Evolutionary conservation across 2,888 invertebrate genomes (phyloP), one percentile per base, ranked within the genome.

Genomic region (Yponomeuta evonymella): DNA sequence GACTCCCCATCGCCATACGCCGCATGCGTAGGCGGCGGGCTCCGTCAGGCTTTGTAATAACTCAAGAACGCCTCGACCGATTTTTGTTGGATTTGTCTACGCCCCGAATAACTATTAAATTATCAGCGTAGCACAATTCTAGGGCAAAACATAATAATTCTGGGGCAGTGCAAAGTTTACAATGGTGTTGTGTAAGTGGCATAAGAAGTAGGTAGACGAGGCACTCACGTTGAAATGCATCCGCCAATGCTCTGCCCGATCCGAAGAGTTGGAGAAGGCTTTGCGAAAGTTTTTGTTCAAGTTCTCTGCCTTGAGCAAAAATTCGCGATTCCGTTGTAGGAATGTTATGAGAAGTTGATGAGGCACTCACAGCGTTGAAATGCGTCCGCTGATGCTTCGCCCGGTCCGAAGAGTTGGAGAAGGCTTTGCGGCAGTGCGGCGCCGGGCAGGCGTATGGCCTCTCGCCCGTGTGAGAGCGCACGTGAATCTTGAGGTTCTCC

Each of bases 311-410:
- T 36, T 36, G 36, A 5, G 5, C 36, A 36, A 36, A 36, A 36
- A 36, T 36, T 2, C 36, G 5, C 36, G 2, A 36, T 36, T 36
- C 5, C 2, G 12, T 12, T 51, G 8, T 2, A 2, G 4, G 51
- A 51, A 51, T 2, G 51, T 10, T 9, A 9, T 0, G 1, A 12
- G 15, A 15, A 12, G 12, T 6, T 8, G 15, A 58, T 15, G 15
- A 15, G 15, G 51, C 15, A 94, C 95, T 95, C 93, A 99, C 99
- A 84, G 98, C 98, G 88, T 99, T 98, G 77, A 98, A 98, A 89
- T 99, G 99, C 1, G 99, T 99, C 78, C 99, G 93, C 91, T 99
- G 99, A 90, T 99, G 99, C 88, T 99, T 99, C 9, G 99, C 99
- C 70, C 99, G 93, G 85, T 99, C 99, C 0, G 98, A 99, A 74